A percentile compares a stretch with the other conserved stretches of the same genome.
These are phyloP conservation scores for Philonicus albiceps DNA, from an alignment of 2,888 invertebrate species.

Conservation along the genomic window DNA sequence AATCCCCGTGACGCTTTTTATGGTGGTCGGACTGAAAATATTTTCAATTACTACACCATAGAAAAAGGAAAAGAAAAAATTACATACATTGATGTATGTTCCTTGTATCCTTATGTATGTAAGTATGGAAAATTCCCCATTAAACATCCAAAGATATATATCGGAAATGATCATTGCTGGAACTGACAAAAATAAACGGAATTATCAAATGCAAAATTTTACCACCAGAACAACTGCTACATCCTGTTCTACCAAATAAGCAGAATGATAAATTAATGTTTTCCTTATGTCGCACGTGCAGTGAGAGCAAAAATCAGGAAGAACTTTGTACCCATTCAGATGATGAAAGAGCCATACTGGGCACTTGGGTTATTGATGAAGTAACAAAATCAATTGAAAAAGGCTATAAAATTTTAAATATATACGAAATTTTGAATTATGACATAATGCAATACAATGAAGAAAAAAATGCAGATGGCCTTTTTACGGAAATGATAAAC, in stretches of 20 bases:
- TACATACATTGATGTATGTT: constrained; percentile 52
- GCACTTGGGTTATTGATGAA: no score
- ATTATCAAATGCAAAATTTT: constrained; percentile 51
- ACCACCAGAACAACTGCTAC: constrained; percentile 52
- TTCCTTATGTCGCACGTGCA: constrained; percentile 52
- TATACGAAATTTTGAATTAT: no score
- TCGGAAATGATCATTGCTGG: constrained; percentile 9
- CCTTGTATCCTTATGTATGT: constrained; percentile 53
- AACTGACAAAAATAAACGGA: constrained; percentile 49
- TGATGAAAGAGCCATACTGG: no score
- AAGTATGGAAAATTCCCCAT: constrained; percentile 53
- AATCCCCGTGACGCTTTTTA: constrained; percentile 52
- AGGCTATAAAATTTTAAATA: no score
- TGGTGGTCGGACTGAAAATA: constrained; percentile 51
- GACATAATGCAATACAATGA: no score
- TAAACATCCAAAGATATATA: constrained; percentile 51
- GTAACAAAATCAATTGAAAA: no score
- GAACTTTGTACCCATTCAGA: no score
- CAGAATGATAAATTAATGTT: constrained; percentile 52
- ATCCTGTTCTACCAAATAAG: constrained; percentile 54
- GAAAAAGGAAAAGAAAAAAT: constrained; percentile 51
- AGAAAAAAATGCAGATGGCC: no score
- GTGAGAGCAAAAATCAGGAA: not conserved
- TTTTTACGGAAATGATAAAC: no score
- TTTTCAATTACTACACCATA: constrained; percentile 45